phyloP scores from a whole-genome alignment of 2,113 vertebrate species.

The Ceyx margarethae region DNA sequence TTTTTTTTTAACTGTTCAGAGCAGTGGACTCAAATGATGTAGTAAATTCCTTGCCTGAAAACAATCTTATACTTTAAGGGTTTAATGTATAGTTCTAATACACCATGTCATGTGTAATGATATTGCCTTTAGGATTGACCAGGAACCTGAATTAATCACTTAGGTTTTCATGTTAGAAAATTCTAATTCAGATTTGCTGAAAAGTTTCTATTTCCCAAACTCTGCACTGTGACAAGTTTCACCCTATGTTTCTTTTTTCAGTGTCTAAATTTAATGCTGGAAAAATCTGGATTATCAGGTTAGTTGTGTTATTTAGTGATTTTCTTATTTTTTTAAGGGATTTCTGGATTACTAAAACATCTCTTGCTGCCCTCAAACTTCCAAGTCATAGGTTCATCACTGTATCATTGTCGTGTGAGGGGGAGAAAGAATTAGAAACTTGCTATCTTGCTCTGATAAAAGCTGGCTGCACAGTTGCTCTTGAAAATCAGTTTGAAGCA shows the following conservation, averaged over 20 bases:
- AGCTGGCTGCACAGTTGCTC: neutral
- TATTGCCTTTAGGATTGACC: neutral
- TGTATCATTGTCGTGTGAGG: neutral
- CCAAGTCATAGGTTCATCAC: neutral
- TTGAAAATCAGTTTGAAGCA: neutral
- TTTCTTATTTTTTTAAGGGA: neutral
- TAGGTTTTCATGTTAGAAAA: neutral
- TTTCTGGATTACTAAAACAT: neutral
- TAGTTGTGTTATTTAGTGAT: neutral
- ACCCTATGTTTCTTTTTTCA: constrained; percentile 51
- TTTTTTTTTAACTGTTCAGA: neutral
- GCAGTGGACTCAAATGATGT: neutral
- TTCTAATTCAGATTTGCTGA: neutral
- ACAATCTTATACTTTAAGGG: neutral
- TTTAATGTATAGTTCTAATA: neutral
- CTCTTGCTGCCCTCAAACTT: neutral
- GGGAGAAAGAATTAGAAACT: neutral
- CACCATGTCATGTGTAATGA: rapidly evolving
- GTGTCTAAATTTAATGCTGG: constrained; percentile 88
- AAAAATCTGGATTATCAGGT: constrained; percentile 84
- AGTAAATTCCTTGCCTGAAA: neutral
- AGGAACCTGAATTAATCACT: neutral
- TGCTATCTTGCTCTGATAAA: neutral
- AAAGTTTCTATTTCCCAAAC: neutral
- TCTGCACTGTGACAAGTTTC: neutral